Base-by-base conservation (phyloP, 1,140 invertebrate genomes). In the Pseudomyrmex cubaensis region DNA sequence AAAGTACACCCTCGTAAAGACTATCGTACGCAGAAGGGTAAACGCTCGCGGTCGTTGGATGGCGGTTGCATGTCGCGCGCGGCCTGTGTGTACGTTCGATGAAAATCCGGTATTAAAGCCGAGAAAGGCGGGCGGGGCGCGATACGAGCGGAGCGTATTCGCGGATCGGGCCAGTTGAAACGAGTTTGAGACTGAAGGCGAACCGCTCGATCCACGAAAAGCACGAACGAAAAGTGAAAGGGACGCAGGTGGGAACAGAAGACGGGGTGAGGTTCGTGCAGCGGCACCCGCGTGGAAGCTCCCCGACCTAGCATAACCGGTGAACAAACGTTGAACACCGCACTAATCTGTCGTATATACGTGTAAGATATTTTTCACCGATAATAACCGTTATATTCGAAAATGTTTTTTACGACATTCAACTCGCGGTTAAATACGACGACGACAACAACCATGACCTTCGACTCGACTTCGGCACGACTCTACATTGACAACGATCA, bases 211-310 rank as follows among this genome's bases (percentile, higher is more conserved):
- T 67, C 83, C 88, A 83, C 86, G 85, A 87, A 92, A 90, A 91
- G 90, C 88, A 87, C 88, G 88, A 87, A 89, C 88, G 84, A 92
- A 92, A 91, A 93, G 92, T 93, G 93, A 93, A 93, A 93, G 93
- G 92, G 82, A 84, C 59, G 73, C 50, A 54, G 54, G 25, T 52
- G 50, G 67, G 67, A 44, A 46, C 10, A 25, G 48, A 2, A 54
- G 59, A n/a, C 22, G 48, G 52, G 13, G 52, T 2, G 25, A 22
- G 76, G 20, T 8, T 22, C 2, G 5, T 7, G 63, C 8, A 3
- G 22, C 17, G 46, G 63, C 44, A 44, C 35, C 35, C 17, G 73
- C 61, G 20, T 85, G 66, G 90, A 89, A 89, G 88, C 87, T 91
- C 84, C 92, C 90, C 90, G 91, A 92, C 91, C 91, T 92, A 92